phyloP scores from a whole-genome alignment of 2,888 invertebrate species.

The Drosophila subquinaria region DNA sequence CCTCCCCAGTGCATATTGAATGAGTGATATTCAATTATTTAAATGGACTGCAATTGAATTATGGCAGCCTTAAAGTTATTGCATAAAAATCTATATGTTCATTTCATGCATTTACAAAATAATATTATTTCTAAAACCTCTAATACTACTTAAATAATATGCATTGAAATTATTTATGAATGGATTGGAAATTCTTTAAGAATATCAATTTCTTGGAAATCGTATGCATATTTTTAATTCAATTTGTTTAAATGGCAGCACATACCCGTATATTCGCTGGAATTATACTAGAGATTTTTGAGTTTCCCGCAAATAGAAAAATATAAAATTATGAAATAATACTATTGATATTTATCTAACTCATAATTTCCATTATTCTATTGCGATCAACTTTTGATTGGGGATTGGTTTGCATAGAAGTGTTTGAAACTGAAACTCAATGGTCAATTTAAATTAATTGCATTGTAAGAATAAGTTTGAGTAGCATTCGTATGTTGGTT shows the following conservation, averaged over 20 bases:
- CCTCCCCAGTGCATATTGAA: constrained; percentile 12
- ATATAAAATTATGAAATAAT: not conserved
- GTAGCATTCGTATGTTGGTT: not conserved
- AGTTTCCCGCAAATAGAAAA: not conserved
- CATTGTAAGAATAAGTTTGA: not conserved
- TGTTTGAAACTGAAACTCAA: not conserved
- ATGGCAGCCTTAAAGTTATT: not conserved
- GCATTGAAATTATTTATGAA: not conserved
- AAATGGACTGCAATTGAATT: constrained; percentile 1
- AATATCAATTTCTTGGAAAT: not conserved
- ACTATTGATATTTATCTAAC: not conserved
- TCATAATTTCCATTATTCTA: not conserved
- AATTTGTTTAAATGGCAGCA: not conserved
- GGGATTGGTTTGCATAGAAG: not conserved
- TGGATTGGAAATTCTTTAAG: not conserved
- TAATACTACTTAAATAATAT: too few relatives aligned
- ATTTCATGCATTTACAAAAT: too few relatives aligned
- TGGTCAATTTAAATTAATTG: not conserved
- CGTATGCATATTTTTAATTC: not conserved
- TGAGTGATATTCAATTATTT: constrained; percentile 18
- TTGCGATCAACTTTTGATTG: not conserved
- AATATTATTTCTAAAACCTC: too few relatives aligned
- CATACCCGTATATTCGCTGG: not conserved
- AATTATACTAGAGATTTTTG: not conserved
- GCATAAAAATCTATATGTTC: not conserved